phyloP scores from a whole-genome alignment of 37 sponge, comb jelly and placozoan species.

The Oopsacas minuta region DNA sequence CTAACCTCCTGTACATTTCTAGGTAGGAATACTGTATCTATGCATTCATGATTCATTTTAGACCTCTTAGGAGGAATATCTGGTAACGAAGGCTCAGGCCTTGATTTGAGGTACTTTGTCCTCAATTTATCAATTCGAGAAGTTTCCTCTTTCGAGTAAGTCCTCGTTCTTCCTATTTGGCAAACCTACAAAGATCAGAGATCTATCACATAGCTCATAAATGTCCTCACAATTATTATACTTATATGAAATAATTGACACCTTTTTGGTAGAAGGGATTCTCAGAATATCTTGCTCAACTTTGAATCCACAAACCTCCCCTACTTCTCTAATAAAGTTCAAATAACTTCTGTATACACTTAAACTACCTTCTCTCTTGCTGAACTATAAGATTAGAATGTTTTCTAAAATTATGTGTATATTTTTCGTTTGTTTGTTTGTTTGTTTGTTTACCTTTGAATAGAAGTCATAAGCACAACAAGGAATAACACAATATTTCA shows the following conservation, averaged over 20 bases:
- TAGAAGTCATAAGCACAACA: constrained; percentile 93
- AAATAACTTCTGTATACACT: constrained; percentile 78
- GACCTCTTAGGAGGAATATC: not conserved
- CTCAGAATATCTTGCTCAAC: constrained; percentile 63
- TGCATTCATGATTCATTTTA: not conserved
- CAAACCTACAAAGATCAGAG: constrained; percentile 33
- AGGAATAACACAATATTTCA: constrained; percentile 75
- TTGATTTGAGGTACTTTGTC: constrained; percentile 27
- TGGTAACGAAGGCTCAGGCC: not conserved
- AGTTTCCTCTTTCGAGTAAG: constrained; percentile 34
- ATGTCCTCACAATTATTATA: no score
- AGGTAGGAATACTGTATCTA: not conserved
- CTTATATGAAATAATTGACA: no score
- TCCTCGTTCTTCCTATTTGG: constrained; percentile 42
- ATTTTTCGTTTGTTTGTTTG: not conserved
- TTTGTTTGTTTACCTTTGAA: constrained; percentile 38
- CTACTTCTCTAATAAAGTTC: constrained; percentile 52
- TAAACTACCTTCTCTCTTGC: constrained; percentile 22
- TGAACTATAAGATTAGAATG: constrained; percentile 27
- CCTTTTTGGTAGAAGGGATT: constrained; percentile 92
- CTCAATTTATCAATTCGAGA: constrained; percentile 25
- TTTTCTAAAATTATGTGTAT: not conserved
- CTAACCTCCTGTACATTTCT: not conserved
- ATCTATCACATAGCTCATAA: not conserved
- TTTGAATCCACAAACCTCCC: constrained; percentile 62